These are phyloP conservation scores for Cephalopachus bancanus DNA, from an alignment of 2,797 vertebrate species.

Conservation along the genomic window DNA sequence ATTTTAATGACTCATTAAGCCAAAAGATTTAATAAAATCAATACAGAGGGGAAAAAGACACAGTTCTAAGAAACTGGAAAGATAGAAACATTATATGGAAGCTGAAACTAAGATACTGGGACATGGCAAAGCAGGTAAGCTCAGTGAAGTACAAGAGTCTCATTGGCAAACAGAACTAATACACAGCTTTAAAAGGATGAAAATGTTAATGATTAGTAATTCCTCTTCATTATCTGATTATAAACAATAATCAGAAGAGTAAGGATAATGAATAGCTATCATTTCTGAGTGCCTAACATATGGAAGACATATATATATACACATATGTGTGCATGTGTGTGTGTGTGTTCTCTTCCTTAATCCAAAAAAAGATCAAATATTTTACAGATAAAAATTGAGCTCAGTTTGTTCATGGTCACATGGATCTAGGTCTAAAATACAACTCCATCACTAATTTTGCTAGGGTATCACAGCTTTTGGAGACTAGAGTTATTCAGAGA, in stretches of 20 bases:
- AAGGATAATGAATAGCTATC: not conserved
- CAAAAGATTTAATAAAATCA: constrained; percentile 3
- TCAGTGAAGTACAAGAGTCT: constrained; percentile 21
- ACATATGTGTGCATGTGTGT: too few species aligned
- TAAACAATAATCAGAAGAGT: not conserved
- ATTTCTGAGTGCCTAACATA: not conserved
- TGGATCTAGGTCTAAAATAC: not conserved
- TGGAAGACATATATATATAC: not conserved
- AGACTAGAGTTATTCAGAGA: not conserved
- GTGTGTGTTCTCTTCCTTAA: too few species aligned
- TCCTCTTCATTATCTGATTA: constrained; percentile 32
- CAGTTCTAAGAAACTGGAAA: not conserved
- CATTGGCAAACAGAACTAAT: constrained; percentile 57
- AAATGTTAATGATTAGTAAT: constrained; percentile 28
- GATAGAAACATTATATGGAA: not conserved
- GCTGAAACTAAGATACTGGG: constrained; percentile 26
- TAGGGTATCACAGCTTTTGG: not conserved
- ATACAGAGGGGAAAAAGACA: not conserved
- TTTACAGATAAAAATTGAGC: not conserved
- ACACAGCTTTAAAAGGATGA: constrained; percentile 50
- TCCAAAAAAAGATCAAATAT: not conserved
- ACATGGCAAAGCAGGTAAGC: not conserved
- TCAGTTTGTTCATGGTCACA: not conserved
- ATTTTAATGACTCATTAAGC: not conserved
- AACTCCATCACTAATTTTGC: not conserved